A percentile compares a stretch with the other conserved stretches of the same genome.
phyloP scores from a whole-genome alignment of 1,140 invertebrate genomes.

The Drosophila murphyi region DNA sequence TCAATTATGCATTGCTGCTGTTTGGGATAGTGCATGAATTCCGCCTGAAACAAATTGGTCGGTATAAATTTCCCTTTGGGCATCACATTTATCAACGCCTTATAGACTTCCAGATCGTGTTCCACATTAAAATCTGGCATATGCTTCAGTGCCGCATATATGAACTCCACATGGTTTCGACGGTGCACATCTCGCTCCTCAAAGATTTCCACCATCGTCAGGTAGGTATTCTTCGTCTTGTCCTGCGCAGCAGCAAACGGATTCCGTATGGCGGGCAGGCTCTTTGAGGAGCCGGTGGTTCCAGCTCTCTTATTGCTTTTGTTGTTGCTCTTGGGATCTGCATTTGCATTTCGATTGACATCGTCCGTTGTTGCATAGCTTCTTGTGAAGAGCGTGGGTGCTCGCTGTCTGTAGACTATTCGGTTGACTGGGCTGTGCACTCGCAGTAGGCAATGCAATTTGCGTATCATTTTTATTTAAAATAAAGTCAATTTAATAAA shows the following conservation, averaged over 20 bases:
- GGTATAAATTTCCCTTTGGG: conserved; percentile 96
- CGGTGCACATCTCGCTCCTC: conserved; percentile 87
- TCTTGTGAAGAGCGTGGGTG: conserved; percentile 19
- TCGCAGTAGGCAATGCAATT: conserved; percentile 56
- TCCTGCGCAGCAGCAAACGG: conserved; percentile 77
- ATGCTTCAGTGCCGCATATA: conserved; percentile 93
- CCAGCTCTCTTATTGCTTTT: conserved; percentile 2
- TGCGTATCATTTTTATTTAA: conserved; percentile 75
- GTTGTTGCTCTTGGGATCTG: conserved; percentile 16
- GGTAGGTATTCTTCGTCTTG: conserved; percentile 90
- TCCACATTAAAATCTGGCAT: conserved; percentile 96
- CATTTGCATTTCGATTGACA: conserved; percentile 8
- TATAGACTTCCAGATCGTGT: conserved; percentile 96
- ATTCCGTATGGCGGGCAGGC: conserved; percentile 64
- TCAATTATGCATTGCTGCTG: conserved; percentile 96
- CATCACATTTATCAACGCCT: conserved; percentile 94
- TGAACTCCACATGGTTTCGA: conserved; percentile 96
- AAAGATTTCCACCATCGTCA: conserved; percentile 91
- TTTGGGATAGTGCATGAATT: conserved; percentile 96
- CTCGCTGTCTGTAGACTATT: conserved; percentile 22
- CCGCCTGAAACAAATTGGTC: conserved; percentile 91
- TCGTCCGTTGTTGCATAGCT: conserved; percentile 37
- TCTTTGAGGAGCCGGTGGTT: conserved; percentile 35
- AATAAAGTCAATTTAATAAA: conserved; percentile 35
- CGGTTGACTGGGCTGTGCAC: conserved; percentile 40